These are phyloP conservation scores for Callyntrura guangdongensis DNA, from an alignment of 2,888 invertebrate genomes.

Conservation along the genomic window DNA sequence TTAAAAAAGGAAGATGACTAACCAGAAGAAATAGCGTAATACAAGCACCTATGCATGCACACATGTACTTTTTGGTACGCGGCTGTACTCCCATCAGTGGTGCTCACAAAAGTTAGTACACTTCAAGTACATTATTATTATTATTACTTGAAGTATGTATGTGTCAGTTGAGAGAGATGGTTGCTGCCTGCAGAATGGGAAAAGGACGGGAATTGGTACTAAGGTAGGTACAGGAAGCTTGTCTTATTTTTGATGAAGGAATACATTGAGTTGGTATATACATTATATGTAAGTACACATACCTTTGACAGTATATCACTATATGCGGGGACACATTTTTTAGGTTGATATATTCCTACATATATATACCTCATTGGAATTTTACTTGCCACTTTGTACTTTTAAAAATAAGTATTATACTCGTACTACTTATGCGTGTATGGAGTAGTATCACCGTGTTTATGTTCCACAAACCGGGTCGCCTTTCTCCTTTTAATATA, in stretches of 20 bases:
- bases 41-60: slow-evolving; percentile 36
- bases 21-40: slow-evolving; percentile 46
- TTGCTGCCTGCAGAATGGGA: background rate
- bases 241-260: slow-evolving; percentile 83
- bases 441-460: background rate
- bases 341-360: background rate
- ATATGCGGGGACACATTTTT: background rate
- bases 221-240: slow-evolving; percentile 73
- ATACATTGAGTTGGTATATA: too few species aligned
- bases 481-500: background rate
- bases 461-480: too few species aligned
- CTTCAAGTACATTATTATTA: slow-evolving; percentile 59
- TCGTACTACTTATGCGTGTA: slow-evolving; percentile 8
- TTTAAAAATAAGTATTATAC: slow-evolving; percentile 61
- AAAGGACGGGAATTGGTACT: slow-evolving; percentile 3
- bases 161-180: slow-evolving; percentile 52
- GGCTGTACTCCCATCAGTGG: background rate
- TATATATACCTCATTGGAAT: slow-evolving; percentile 77
- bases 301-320: background rate
- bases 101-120: slow-evolving; percentile 22
- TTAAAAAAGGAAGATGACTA: slow-evolving; percentile 62
- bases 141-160: slow-evolving; percentile 45
- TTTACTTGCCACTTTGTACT: slow-evolving; percentile 73
- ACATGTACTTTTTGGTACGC: background rate
- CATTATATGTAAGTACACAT: slow-evolving; percentile 32